Conservation (phyloP, 2,797 vertebrate genomes). For the Neosilurus mollespiculum region DNA sequence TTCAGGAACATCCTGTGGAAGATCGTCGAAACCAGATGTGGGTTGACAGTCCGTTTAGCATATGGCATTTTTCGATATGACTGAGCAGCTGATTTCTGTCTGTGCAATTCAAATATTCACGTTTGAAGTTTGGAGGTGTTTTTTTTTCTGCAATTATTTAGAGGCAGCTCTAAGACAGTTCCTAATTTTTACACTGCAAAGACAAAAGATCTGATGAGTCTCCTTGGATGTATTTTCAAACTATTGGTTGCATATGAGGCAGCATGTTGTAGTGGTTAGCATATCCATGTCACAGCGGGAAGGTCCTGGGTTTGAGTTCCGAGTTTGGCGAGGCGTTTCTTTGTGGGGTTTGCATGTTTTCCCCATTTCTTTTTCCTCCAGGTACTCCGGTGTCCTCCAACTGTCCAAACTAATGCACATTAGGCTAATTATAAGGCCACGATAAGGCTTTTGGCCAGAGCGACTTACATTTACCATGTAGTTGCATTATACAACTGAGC, state of each 20-base stretch:
- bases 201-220: not conserved
- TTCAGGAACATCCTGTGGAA: conserved; percentile 23
- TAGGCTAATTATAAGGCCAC: too few relatives aligned
- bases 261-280: too few relatives aligned
- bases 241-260: not conserved
- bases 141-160: not conserved
- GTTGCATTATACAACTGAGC: too few relatives aligned
- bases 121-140: not conserved
- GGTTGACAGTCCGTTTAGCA: conserved; percentile 30
- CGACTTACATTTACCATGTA: too few relatives aligned
- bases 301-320: too few relatives aligned
- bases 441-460: too few relatives aligned
- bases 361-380: too few relatives aligned
- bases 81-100: conserved; percentile 38
- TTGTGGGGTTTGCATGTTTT: too few relatives aligned
- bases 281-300: too few relatives aligned
- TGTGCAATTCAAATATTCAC: conserved; percentile 12
- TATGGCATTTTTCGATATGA: conserved; percentile 36
- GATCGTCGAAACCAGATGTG: conserved; percentile 33
- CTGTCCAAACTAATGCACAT: too few relatives aligned
- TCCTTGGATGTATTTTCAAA: not conserved
- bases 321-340: too few relatives aligned
- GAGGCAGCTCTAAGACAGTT: not conserved
- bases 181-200: not conserved
- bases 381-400: too few relatives aligned